Conservation (phyloP, 2,888 invertebrate genomes). For the Julus scandinavius region DNA sequence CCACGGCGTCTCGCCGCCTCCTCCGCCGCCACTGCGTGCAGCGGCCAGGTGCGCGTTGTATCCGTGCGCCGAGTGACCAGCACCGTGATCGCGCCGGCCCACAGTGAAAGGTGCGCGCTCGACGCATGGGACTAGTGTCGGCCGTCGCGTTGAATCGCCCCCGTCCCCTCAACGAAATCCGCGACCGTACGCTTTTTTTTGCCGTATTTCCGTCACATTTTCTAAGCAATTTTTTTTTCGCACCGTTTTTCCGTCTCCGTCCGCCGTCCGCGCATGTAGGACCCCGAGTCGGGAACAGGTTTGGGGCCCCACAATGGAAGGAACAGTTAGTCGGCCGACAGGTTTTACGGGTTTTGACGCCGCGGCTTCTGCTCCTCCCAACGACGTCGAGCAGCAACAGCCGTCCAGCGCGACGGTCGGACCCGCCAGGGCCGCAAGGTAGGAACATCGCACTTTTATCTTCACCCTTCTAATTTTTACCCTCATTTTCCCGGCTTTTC, state of each 20-base stretch:
- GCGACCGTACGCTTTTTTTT: no score
- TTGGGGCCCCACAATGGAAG: slow-evolving; percentile 54
- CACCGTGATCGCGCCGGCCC: not conserved
- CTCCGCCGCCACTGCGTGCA: not conserved
- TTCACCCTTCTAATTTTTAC: no score
- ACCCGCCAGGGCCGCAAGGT: slow-evolving; percentile 40
- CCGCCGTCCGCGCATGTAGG: slow-evolving; percentile 14
- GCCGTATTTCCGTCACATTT: no score
- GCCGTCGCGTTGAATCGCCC: not conserved
- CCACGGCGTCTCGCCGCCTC: not conserved
- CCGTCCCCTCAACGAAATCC: not conserved
- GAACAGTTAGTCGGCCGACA: slow-evolving; percentile 52
- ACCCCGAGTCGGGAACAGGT: slow-evolving; percentile 53
- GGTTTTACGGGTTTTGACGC: slow-evolving; percentile 52
- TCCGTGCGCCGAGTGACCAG: slow-evolving; percentile 22
- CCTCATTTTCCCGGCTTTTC: not conserved
- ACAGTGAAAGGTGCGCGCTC: slow-evolving; percentile 1
- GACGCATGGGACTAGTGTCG: slow-evolving; percentile 33
- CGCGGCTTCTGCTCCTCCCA: slow-evolving; percentile 47
- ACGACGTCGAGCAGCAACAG: slow-evolving; percentile 43
- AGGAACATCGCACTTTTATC: not conserved
- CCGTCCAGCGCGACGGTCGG: slow-evolving; percentile 43
- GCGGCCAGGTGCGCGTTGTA: slow-evolving; percentile 19
- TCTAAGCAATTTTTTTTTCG: not conserved
- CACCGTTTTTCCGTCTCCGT: not conserved